Base-by-base conservation (phyloP, 2,888 invertebrate species). In the Graphium colonna region DNA sequence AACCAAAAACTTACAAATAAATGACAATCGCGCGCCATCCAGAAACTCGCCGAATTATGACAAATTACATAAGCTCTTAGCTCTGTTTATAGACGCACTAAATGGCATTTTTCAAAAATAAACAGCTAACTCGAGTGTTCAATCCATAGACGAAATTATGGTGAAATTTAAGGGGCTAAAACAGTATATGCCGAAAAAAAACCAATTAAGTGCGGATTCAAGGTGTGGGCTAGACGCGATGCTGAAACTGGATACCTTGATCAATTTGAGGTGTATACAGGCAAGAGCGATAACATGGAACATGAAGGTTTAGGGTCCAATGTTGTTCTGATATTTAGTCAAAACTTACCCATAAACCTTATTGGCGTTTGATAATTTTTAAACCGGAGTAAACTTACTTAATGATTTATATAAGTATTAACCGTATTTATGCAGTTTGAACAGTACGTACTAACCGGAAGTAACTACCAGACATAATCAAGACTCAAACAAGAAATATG, bases 331-430 rank as follows among this genome's bases (percentile, higher is more conserved):
- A 48, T 51, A 48, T 39, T 57, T n/a, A 26, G 51, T 21, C 39
- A 18, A 10, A 56, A 36, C 38, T 18, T 67, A n/a, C 64, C 63
- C 7, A 13, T 3, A 54, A 60, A 65, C 65, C 0, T 45, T 65
- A 50, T 18, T 69, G 7, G 67, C 67, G 1, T 72, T 71, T 51
- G 68, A 71, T 26, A 70, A 68, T 41, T 69, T n/a, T n/a, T n/a
- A n/a, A n/a, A n/a, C n/a, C n/a, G n/a, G n/a, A n/a, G n/a, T n/a
- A n/a, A n/a, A n/a, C n/a, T n/a, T n/a, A n/a, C n/a, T n/a, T n/a
- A n/a, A n/a, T n/a, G n/a, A n/a, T n/a, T n/a, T n/a, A n/a, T n/a
- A n/a, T n/a, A n/a, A n/a, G n/a, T n/a, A n/a, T n/a, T n/a, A n/a
- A n/a, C n/a, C n/a, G n/a, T n/a, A n/a, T n/a, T n/a, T n/a, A n/a